Evolutionary conservation across 2,113 vertebrate species (phyloP), one percentile per base, ranked within the genome.

Genomic region (Saccopteryx leptura): DNA sequence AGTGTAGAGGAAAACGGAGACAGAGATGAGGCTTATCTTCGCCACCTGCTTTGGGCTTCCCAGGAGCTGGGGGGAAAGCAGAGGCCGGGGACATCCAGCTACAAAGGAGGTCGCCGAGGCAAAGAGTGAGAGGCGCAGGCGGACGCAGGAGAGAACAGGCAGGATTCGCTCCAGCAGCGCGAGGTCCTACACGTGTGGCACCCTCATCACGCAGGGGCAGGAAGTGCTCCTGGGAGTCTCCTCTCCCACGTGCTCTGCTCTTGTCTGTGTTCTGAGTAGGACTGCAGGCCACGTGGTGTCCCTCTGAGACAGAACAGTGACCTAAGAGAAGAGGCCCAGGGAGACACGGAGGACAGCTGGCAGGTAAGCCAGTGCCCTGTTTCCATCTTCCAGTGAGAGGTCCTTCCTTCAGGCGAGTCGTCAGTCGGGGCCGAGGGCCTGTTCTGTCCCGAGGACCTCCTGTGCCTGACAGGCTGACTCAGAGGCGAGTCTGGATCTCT

Each of bases 391-490:
- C 0, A 0, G 0, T 9, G 24, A 54, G 71, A 28, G 54, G 39
- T 24, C 61, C 74, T 8, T 79, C 24, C 71, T 46, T 48, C 23
- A 0, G 11, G 28, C 1, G 0, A 19, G 88, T 9, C 56, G 1
- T 10, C 8, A 4, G 0, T 1, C 3, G 33, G 2, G 28, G 54
- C 71, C 0, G 10, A 50, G 48, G 13, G 63, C 4, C 61, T 2
- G 7, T 4, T 5, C 50, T 21, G 0, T 1, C 11, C 63, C 26
- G 1, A 2, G 0, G n/a, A 17, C 14, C 0, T 0, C 24, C 52
- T 11, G 4, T 1, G 56, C 63, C 13, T 4, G 12, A 52, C 23
- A 26, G 85, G 5, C 79, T 13, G 8, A 2, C 0, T 18, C 19
- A 0, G 39, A 13, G 0, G 50, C n/a, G 52, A 14, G 39, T 9